Evolutionary conservation across 2,888 invertebrate genomes (phyloP), one percentile per base, ranked within the genome.

Genomic region (Lasioglossum pauxillum): DNA sequence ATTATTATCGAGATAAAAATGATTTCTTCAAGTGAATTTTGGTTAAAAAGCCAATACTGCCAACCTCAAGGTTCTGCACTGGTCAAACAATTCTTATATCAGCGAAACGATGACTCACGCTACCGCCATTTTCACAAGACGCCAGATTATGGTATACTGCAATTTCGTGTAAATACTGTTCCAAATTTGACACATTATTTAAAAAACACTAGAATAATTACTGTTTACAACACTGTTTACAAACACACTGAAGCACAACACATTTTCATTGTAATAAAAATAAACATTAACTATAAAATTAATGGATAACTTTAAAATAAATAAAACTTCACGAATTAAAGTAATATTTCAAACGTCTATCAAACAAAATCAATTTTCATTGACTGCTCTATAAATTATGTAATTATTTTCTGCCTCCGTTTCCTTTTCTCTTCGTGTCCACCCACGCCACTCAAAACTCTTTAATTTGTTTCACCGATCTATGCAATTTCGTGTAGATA

Each of bases 401-500:
- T 67, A 67, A 81, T 81, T 78, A 82, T 49, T 76, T 60, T 41
- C 67, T 27, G 35, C 64, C 64, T 31, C 41, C n/a, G 1, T n/a
- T 12, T 27, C 14, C n/a, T 41, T 73, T 49, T 46, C 44, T 57
- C 19, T 64, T 81, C 41, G 2, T n/a, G n/a, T 41, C 57, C 72
- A 19, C 38, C 12, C 19, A 41, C 72, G 41, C 31, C 35, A 19
- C 69, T 23, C 16, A 23, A 31, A 73, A 78, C 71, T 71, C n/a
- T 1, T 27, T 14, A 57, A 78, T 71, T 49, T 64, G 49, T 69
- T 71, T 46, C 80, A 89, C 88, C 75, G 67, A 64, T 82, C 12
- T 53, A 75, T 49, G 78, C 85, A 49, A 64, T 74, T 64, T 14
- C 74, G 76, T 27, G n/a, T 44, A 69, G 60, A 76, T 83, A 85